These are phyloP conservation scores for Pammene fasciana DNA, from an alignment of 2,888 invertebrate genomes.

Conservation along the genomic window DNA sequence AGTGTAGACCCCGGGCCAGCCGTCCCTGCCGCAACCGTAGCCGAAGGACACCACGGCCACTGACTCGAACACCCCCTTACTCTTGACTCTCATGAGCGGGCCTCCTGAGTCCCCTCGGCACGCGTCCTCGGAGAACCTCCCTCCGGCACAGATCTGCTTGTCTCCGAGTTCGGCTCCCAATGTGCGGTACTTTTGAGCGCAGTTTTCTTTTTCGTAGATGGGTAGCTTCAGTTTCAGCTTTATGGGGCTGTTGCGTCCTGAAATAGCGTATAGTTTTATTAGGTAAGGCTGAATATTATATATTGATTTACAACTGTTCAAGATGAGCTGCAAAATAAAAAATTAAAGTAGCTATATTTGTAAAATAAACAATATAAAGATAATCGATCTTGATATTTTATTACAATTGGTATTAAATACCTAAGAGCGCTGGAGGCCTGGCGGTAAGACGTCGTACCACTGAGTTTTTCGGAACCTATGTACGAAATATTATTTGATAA, in stretches of 20 bases:
- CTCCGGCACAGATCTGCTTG: conserved; percentile 88
- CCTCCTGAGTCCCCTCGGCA: conserved; percentile 91
- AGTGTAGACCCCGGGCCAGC: conserved; percentile 87
- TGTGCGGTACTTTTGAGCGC: conserved; percentile 76
- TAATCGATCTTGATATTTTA: too few species aligned
- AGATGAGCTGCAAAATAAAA: too few species aligned
- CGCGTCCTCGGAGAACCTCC: conserved; percentile 86
- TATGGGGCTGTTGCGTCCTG: conserved; percentile 80
- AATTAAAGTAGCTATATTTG: too few species aligned
- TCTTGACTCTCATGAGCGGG: conserved; percentile 85
- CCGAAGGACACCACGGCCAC: conserved; percentile 88
- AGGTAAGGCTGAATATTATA: too few species aligned
- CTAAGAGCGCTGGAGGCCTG: too few species aligned
- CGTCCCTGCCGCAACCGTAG: conserved; percentile 85
- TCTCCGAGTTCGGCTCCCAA: conserved; percentile 77
- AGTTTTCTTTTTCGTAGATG: conserved; percentile 79
- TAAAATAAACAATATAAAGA: too few species aligned
- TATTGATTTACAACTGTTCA: too few species aligned
- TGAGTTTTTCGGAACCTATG: too few species aligned
- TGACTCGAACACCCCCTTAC: conserved; percentile 80
- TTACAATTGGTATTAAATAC: too few species aligned
- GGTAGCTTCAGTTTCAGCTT: conserved; percentile 86
- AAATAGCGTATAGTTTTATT: conserved; percentile 40
- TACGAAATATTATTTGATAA: too few species aligned
- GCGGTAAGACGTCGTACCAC: too few species aligned